Base-by-base conservation (phyloP, 2,797 vertebrate genomes). In the Huso huso region DNA sequence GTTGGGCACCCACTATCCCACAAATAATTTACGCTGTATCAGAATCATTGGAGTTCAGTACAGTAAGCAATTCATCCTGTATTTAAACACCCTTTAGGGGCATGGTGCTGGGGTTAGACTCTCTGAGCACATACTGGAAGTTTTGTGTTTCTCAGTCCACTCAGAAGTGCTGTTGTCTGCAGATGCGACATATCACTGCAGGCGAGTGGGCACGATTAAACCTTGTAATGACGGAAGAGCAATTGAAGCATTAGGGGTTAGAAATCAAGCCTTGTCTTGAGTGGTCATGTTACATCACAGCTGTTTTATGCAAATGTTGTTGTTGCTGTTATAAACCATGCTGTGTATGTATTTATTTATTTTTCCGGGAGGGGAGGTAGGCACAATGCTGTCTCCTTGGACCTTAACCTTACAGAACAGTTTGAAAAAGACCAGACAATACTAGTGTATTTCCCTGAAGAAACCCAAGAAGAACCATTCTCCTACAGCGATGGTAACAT, bases 91-190 rank as follows among this genome's bases (percentile, higher is more conserved):
- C 23, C 23, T 23, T 23, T 1, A 23, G 23, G 23, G 23, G 23
- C 23, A 23, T 1, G 23, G 23, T 23, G 23, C 23, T 23, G 23
- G 61, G 18, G 18, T 62, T 37, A 62, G 11, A 10, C 2, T 7
- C 3, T 23, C 13, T 6, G 15, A 8, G 8, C 61, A 8, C 5
- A 18, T 9, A 62, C 37, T 37, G 5, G 2, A 62, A 37, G 15
- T 37, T 18, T 9, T 62, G 8, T 13, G 18, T n/a, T 62, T 9
- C 61, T 13, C 12, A 23, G n/a, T 62, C 15, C 18, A 62, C 12
- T 48, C 15, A 48, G 23, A 62, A 3, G 61, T 48, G 61, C 61
- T 62, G 18, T 18, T 62, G 61, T 62, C 13, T 62, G 61, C 61
- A 62, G 18, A 13, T n/a, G 61, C 10, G 23, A 62, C 23, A 37